phyloP scores from a whole-genome alignment of 2,797 vertebrate species.

The Sphenopsis melanotis region DNA sequence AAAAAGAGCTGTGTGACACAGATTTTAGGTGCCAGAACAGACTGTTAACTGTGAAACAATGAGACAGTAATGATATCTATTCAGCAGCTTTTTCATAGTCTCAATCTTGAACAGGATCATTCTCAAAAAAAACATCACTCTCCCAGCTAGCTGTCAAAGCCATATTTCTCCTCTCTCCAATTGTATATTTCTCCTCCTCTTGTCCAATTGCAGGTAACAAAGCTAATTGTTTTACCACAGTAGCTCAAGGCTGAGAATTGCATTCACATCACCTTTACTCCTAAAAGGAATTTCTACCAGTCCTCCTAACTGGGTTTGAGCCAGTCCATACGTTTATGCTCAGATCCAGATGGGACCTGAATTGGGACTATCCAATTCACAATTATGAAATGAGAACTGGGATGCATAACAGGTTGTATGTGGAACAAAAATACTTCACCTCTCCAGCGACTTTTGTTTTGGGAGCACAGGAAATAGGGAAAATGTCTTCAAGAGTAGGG shows the following conservation, averaged over 20 bases:
- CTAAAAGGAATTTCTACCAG: neutral
- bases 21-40: neutral
- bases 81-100: neutral
- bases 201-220: neutral
- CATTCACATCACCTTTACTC: neutral
- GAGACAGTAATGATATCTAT: neutral
- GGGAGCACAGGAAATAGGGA: neutral
- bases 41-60: neutral
- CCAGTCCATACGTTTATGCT: neutral
- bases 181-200: neutral
- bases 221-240: neutral
- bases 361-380: neutral
- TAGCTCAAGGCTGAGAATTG: neutral
- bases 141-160: neutral
- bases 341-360: neutral
- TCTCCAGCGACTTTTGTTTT: neutral
- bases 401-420: fast-evolving
- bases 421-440: neutral
- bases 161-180: neutral
- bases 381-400: neutral
- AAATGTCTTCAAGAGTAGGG: neutral
- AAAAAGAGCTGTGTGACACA: neutral
- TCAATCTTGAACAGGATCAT: neutral
- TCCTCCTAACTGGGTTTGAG: neutral
- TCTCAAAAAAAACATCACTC: neutral